These are phyloP conservation scores for Felis chaus DNA, from an alignment of 2,113 vertebrate species.

Conservation along the genomic window DNA sequence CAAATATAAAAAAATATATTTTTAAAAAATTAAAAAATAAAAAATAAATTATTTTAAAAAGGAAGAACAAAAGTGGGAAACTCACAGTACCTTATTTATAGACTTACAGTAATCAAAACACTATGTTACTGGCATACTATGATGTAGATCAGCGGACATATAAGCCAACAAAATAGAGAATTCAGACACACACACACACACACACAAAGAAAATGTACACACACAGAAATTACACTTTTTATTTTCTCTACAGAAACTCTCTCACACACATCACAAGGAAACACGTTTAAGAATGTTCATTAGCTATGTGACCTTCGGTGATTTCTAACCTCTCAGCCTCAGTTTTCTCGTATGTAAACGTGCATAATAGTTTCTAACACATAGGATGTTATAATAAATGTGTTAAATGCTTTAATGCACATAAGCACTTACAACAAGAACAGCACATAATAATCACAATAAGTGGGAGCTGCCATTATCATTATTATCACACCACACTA, in stretches of 20 bases:
- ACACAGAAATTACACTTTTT: background rate
- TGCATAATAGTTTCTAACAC: background rate
- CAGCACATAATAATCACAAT: background rate
- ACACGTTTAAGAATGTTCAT: background rate
- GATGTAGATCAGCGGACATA: too few species aligned
- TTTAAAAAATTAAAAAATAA: too few species aligned
- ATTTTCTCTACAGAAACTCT: background rate
- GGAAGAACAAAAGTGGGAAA: too few species aligned
- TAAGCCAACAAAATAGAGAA: too few species aligned
- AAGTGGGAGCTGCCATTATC: background rate
- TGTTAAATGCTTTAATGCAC: background rate
- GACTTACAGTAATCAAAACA: too few species aligned
- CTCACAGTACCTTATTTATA: too few species aligned
- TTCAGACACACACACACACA: too few species aligned
- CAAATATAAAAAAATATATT: too few species aligned
- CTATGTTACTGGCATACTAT: too few species aligned
- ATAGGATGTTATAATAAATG: background rate
- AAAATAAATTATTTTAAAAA: too few species aligned
- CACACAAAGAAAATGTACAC: background rate
- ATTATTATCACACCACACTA: background rate
- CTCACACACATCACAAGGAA: background rate
- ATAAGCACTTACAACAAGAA: background rate
- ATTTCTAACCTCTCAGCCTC: constrained; percentile 7
- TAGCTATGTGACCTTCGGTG: background rate
- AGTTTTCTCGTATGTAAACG: background rate